phyloP scores from a whole-genome alignment of 2,797 vertebrate genomes.

The Malacoraja senta region DNA sequence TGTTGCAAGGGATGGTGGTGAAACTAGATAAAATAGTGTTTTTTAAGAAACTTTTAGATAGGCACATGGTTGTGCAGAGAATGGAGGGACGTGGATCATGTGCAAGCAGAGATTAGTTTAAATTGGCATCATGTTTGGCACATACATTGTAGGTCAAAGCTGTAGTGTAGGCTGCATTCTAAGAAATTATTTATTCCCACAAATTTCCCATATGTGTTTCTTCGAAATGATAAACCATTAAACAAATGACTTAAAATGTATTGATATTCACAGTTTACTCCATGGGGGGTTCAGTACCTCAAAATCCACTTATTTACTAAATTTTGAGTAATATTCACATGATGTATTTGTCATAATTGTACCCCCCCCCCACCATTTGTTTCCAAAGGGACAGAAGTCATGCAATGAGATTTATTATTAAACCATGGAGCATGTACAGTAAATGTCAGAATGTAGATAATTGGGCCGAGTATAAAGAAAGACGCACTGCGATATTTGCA shows the following conservation, averaged over 20 bases:
- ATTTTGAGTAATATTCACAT: not conserved
- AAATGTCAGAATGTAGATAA: not conserved
- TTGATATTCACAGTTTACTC: not conserved
- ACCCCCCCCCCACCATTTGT: not conserved
- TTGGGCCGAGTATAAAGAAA: not conserved
- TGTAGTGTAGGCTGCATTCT: too few species aligned
- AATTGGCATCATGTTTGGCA: too few species aligned
- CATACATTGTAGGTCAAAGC: too few species aligned
- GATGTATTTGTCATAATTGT: not conserved
- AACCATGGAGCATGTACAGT: not conserved
- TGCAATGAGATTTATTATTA: conserved; percentile 8
- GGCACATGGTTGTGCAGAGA: too few species aligned
- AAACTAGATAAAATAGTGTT: too few species aligned
- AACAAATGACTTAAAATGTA: not conserved
- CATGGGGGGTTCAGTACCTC: not conserved
- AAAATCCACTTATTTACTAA: not conserved
- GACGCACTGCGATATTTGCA: not conserved
- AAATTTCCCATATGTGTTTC: not conserved
- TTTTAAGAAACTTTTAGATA: too few species aligned
- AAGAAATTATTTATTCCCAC: not conserved
- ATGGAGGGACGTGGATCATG: too few species aligned
- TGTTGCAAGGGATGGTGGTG: too few species aligned
- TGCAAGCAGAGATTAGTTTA: too few species aligned
- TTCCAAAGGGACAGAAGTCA: not conserved
- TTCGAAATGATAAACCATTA: not conserved